Evolutionary conservation across 2,888 invertebrate species (phyloP), one percentile per base, ranked within the genome.

Genomic region (Tiliacea aurago): DNA sequence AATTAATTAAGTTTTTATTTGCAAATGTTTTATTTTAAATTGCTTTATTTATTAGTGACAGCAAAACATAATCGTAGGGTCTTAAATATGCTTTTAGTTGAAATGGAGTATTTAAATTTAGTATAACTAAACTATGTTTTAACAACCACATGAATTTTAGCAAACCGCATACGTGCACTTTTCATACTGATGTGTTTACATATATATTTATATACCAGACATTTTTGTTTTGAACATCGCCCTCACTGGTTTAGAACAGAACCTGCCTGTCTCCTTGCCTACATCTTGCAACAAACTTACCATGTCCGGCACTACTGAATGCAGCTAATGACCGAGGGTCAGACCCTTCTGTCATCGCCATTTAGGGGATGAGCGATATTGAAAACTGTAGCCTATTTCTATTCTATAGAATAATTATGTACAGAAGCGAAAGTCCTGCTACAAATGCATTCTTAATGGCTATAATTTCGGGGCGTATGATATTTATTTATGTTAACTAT

Each of bases 211-310:
- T 37, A 37, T 4, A 37, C 4, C 6, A 4, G 4, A 4, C 0
- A 5, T 37, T 37, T 37, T 37, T 37, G 4, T 37, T 37, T 37
- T 37, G 0, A 15, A 5, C 13, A 28, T 63, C 28, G 33, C 28
- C 2, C 62, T 9, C 33, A 47, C 15, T 64, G 6, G 10, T 64
- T 15, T 4, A 49, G 33, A 49, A n/a, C 33, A 49, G 37, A 28
- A 64, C 6, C 33, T n/a, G 33, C 4, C 67, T 41, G 73, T 69
- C 90, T 85, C 89, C 70, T 74, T 5, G 79, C 58, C 87, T 89
- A 87, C 23, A 73, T 87, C 89, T 87, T 88, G 91, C 90, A 90
- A 91, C 92, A 90, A 91, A 91, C 91, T 90, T 89, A 88, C 90
- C 84, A 86, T 88, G 90, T 90, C 90, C 91, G 82, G 83, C 86